These are phyloP conservation scores for Synergus umbraculus DNA, from an alignment of 2,888 invertebrate genomes.

Conservation along the genomic window DNA sequence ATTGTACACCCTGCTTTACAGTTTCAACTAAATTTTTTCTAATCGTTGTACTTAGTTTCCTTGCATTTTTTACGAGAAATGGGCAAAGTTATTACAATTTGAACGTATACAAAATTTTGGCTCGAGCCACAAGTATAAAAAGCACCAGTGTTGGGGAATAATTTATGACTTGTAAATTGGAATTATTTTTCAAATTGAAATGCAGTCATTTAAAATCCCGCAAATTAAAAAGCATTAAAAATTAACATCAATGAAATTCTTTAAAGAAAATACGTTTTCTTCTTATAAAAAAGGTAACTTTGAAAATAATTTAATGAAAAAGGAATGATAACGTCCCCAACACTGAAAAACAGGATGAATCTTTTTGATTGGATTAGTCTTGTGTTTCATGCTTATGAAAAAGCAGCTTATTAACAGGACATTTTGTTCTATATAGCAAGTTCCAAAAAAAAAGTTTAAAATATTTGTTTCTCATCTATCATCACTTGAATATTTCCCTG, in stretches of 20 bases:
- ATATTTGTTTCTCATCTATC: background rate
- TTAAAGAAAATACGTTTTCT: too few species aligned
- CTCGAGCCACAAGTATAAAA: slow-evolving; percentile 5
- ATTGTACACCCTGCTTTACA: slow-evolving; percentile 72
- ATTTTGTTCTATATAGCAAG: background rate
- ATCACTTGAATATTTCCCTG: background rate
- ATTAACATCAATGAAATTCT: too few species aligned
- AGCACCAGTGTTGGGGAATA: slow-evolving; percentile 6
- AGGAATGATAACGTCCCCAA: background rate
- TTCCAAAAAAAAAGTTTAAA: background rate
- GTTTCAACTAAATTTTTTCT: slow-evolving; percentile 53
- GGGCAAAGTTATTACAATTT: slow-evolving; percentile 4
- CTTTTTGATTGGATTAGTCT: background rate
- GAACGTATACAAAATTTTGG: background rate
- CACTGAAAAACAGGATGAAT: background rate
- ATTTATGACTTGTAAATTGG: background rate
- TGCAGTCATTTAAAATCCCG: background rate
- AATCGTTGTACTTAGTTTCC: slow-evolving; percentile 55
- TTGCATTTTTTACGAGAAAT: slow-evolving; percentile 42
- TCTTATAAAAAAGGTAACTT: background rate
- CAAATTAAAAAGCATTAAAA: background rate
- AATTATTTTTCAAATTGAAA: background rate
- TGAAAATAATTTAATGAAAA: background rate
- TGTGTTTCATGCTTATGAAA: background rate
- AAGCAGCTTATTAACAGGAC: slow-evolving; percentile 2